phyloP scores from a whole-genome alignment of 1,140 invertebrate genomes.

The Drepana arcuata region DNA sequence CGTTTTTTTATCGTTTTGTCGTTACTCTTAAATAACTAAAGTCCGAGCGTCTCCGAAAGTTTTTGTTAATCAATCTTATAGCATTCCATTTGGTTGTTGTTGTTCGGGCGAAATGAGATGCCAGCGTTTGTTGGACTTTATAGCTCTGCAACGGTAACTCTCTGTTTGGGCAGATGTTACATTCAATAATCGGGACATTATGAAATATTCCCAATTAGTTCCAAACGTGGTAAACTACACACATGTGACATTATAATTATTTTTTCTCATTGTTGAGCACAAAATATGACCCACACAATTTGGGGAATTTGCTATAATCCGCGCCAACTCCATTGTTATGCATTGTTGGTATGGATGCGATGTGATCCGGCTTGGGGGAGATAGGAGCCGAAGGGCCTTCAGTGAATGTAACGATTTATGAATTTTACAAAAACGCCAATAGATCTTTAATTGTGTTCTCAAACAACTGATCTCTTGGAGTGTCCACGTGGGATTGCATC shows the following conservation, averaged over 20 bases:
- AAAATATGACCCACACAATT: conserved; percentile 67
- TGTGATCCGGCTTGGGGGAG: conserved; percentile 36
- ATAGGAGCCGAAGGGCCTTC: conserved; percentile 12
- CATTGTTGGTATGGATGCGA: conserved; percentile 32
- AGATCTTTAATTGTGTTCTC: conserved; percentile 22
- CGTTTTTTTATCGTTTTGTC: conserved; percentile 46
- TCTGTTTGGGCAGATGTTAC: conserved; percentile 50
- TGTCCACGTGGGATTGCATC: conserved; percentile 1
- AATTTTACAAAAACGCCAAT: conserved; percentile 29
- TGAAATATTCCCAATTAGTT: conserved; percentile 68
- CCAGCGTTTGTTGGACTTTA: too few species aligned
- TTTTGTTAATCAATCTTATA: conserved; percentile 9
- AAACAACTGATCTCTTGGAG: conserved; percentile 5
- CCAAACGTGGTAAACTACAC: conserved; percentile 57
- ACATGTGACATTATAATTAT: conserved; percentile 68
- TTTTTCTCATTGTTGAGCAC: conserved; percentile 62
- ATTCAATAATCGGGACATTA: conserved; percentile 51
- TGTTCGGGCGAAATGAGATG: too few species aligned
- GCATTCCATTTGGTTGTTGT: conserved; percentile 10
- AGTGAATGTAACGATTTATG: conserved; percentile 35
- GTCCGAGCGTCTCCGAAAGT: conserved; percentile 7
- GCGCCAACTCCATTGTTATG: conserved; percentile 50
- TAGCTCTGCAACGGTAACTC: conserved; percentile 1
- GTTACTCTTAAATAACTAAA: conserved; percentile 10
- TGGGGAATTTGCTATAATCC: conserved; percentile 68